Evolutionary conservation across 2,113 vertebrate genomes (phyloP), one percentile per base, ranked within the genome.

Genomic region (Tursiops truncatus): DNA sequence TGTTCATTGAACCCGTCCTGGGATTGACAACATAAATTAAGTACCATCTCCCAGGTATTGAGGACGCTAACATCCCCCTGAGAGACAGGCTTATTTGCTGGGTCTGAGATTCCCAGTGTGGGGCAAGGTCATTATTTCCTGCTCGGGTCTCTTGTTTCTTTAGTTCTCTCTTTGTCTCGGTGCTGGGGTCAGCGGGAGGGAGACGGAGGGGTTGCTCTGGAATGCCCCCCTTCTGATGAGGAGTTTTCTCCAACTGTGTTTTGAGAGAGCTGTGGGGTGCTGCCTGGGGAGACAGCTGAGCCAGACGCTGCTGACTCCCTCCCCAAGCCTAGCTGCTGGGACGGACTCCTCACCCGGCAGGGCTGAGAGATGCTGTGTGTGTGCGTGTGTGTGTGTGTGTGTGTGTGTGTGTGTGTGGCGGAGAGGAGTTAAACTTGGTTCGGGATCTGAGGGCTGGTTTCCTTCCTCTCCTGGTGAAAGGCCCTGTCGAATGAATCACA

Each of bases 381-480:
- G 13, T 17, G 3, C 15, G 76, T 23, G 33, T 79, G 47, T 56
- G 28, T 50, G 47, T 23, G 33, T 79, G 47, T 56, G 28, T 50
- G 47, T 79, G 74, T 56, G 28, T 50, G 47, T 23, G 33, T 79
- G 47, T 56, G 28, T 50, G 47, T 79, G 74, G 70, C 41, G 67
- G 18, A 92, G 50, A n/a, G 77, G 65, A 92, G 93, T 94, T 95
- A 96, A 96, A 92, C 88, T 62, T 95, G 97, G 81, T 82, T 73
- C 70, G 0, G 33, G 81, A 93, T 91, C 96, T 47, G 56, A 62
- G n/a, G 33, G 44, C 71, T 58, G 47, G 74, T 84, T 97, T 97
- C 97, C 97, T 97, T 97, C 95, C 97, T 95, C 41, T 95, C 80
- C 56, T 9, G 17, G 76, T 65, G 73, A 67, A 89, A 77, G 94